A percentile compares a stretch with the other conserved stretches of the same genome.
These are phyloP conservation scores for Pseudococcus viburni DNA, from an alignment of 2,888 invertebrate species.

Conservation along the genomic window DNA sequence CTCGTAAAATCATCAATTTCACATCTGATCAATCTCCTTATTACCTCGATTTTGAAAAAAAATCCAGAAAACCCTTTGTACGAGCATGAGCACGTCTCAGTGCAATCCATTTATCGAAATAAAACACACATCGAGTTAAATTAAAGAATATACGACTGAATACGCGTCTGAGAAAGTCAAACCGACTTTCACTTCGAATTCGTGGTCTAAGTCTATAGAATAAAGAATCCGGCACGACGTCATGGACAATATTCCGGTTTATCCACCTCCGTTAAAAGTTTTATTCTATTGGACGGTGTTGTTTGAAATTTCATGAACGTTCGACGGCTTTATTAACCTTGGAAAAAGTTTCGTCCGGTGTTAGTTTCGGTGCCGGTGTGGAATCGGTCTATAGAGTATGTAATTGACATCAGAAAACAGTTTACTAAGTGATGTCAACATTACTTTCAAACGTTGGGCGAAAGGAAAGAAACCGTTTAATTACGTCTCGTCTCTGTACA, in stretches of 20 bases:
- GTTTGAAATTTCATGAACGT: slow-evolving; percentile 46
- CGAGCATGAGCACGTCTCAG: background rate
- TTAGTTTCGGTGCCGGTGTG: slow-evolving; percentile 49
- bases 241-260: slow-evolving; percentile 50
- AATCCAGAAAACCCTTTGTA: background rate
- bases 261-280: slow-evolving; percentile 53
- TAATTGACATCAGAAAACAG: slow-evolving; percentile 54
- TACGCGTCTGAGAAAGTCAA: slow-evolving; percentile 53
- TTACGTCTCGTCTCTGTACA: slow-evolving; percentile 1
- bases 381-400: slow-evolving; percentile 14
- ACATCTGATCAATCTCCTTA: background rate
- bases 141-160: slow-evolving; percentile 39
- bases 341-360: slow-evolving; percentile 47
- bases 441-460: slow-evolving; percentile 48
- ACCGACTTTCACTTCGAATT: slow-evolving; percentile 53
- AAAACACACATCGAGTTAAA: slow-evolving; percentile 40
- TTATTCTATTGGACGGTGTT: slow-evolving; percentile 46
- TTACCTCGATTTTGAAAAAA: background rate
- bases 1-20: no score
- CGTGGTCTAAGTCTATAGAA: slow-evolving; percentile 54
- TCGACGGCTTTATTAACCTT: slow-evolving; percentile 44
- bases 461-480: slow-evolving; percentile 53
- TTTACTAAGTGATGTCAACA: slow-evolving; percentile 36
- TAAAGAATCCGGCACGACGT: slow-evolving; percentile 46
- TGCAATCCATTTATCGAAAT: slow-evolving; percentile 18